phyloP scores from a whole-genome alignment of 2,797 vertebrate species.

The Darevskia mixta region DNA sequence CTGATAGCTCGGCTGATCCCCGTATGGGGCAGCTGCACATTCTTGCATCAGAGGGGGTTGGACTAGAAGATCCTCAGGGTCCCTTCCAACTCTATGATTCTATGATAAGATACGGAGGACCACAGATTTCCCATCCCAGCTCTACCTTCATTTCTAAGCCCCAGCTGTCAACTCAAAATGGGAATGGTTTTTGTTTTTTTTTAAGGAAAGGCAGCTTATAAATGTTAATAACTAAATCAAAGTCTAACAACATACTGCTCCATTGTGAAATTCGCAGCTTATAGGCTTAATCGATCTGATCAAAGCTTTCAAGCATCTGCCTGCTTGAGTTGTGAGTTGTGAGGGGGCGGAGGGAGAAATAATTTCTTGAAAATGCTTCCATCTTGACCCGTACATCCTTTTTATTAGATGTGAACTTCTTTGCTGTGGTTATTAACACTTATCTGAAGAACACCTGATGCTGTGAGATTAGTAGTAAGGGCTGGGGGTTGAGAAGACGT shows the following conservation, averaged over 20 bases:
- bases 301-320: neutral
- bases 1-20: too few species aligned
- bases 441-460: neutral
- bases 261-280: neutral
- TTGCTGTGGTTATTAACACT: neutral
- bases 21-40: too few species aligned
- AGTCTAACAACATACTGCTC: neutral
- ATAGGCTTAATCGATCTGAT: rapidly evolving
- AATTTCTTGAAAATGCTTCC: neutral
- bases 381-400: neutral
- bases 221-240: neutral
- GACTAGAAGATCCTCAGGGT: too few species aligned
- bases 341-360: neutral
- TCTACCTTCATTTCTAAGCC: neutral
- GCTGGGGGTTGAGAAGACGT: neutral
- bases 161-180: neutral
- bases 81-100: too few species aligned
- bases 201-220: neutral
- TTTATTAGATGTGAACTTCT: conserved; percentile 8
- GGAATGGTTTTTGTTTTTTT: neutral
- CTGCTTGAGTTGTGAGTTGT: neutral
- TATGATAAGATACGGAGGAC: too few species aligned
- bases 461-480: neutral
- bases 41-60: too few species aligned
- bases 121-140: too few species aligned